Base-by-base conservation (phyloP, 1,140 invertebrate species). In the Eufriesea mexicana region DNA sequence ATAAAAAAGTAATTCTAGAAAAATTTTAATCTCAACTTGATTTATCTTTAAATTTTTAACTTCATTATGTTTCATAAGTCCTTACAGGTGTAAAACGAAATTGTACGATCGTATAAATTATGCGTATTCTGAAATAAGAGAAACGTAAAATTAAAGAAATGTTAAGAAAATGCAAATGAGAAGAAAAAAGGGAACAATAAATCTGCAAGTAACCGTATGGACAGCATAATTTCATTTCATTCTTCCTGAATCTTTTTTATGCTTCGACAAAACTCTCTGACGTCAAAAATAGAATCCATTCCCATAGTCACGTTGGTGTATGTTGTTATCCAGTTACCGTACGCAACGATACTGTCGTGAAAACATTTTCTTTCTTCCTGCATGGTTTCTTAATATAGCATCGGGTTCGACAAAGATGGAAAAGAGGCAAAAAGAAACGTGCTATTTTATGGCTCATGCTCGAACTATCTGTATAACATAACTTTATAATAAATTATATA, bases 281-380 rank as follows among this genome's bases (percentile, higher is more conserved):
- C n/a, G 12, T 54, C 25, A n/a, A 47, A 70, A 79, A 79, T 79
- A 79, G 77, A 79, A 61, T 35, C 54, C 66, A 35, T 70, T 35
- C 5, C 54, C 54, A 42, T 8, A 18, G 49, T 45, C 28, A 66
- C 12, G 62, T 14, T 45, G 2, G 75, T n/a, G 45, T 75, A 57
- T 75, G 62, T 59, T 61, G 28, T 23, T 79, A 59, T 79, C 45
- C 45, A 61, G 49, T 72, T 79, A 62, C 67, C 4, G 9, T 68
- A 79, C 20, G 45, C 28, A 59, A 73, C 45, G 54, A 14, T 49
- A 28, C 12, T 18, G 28, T 10, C 45, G 28, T 25, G 57, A 45
- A 62, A 64, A 62, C 70, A 35, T 80, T 80, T 73, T 62, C 18
- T 62, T 51, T 49, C 8, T 72, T 28, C 42, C 59, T 45, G 7